These are phyloP conservation scores for Arctia plantaginis DNA, from an alignment of 2,888 invertebrate species.

Conservation along the genomic window DNA sequence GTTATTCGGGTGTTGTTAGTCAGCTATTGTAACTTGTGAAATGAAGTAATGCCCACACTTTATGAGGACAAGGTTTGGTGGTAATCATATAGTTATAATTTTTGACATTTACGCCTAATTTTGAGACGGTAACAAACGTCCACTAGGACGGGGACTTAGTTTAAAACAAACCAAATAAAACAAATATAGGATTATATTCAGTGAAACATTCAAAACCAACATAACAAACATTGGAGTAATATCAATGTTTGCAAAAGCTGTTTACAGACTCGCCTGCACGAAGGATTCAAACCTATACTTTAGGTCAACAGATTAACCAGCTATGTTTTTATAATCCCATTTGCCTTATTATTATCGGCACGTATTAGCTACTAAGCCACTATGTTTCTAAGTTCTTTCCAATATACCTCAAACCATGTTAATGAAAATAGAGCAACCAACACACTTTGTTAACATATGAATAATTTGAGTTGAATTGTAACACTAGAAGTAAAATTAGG, in stretches of 20 bases:
- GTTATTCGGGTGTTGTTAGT: too few relatives aligned
- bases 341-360: constrained; percentile 73
- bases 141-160: constrained; percentile 49
- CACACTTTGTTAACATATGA: constrained; percentile 75
- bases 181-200: constrained; percentile 87
- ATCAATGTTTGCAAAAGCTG: constrained; percentile 72
- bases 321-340: constrained; percentile 80
- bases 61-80: too few relatives aligned
- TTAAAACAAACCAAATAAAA: constrained; percentile 83
- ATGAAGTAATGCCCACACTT: too few relatives aligned
- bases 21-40: too few relatives aligned
- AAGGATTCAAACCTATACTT: constrained; percentile 56
- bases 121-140: constrained; percentile 14
- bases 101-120: neutral
- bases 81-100: neutral
- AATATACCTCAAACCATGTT: constrained; percentile 80
- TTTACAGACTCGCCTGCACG: constrained; percentile 63
- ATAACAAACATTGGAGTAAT: constrained; percentile 73
- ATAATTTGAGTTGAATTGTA: constrained; percentile 55
- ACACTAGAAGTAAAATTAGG: constrained; percentile 49
- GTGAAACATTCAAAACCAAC: constrained; percentile 84
- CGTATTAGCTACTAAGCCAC: constrained; percentile 72
- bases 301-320: constrained; percentile 63
- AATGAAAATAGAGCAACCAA: constrained; percentile 77
- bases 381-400: constrained; percentile 74